Evolutionary conservation across 2,113 vertebrate genomes (phyloP).

Genomic region (Callocephalon fimbriatum): DNA sequence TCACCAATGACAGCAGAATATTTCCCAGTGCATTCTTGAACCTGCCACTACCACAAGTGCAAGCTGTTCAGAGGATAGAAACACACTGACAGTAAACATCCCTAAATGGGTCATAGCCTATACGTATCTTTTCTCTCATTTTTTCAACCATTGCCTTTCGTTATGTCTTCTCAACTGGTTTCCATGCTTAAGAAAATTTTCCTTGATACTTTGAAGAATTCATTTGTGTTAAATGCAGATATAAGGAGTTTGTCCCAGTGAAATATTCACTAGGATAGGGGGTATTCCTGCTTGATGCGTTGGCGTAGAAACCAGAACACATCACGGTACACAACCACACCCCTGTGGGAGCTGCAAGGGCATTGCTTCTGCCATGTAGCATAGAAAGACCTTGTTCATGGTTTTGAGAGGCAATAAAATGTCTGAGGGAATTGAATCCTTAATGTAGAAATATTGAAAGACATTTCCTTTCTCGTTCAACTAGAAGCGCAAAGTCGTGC

Average conservation of each 20-base stretch:
- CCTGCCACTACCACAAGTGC: accelerated
- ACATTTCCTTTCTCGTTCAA: neutral
- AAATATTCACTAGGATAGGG: neutral
- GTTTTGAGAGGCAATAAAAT: neutral
- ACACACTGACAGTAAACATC: neutral
- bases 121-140: accelerated
- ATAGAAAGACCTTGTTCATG: neutral
- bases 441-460: neutral
- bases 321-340: accelerated
- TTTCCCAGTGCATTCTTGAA: neutral
- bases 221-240: neutral
- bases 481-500: neutral
- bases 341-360: accelerated
- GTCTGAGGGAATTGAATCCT: neutral
- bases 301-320: neutral
- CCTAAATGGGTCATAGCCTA: neutral
- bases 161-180: neutral
- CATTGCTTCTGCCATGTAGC: too few relatives aligned
- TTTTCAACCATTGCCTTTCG: neutral
- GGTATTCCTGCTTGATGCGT: neutral
- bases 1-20: neutral
- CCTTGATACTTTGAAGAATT: neutral
- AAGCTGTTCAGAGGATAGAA: neutral
- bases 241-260: neutral
- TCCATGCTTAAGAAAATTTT: neutral